Base-by-base conservation (phyloP, 2,888 invertebrate species). In the Drosophila fungiperda region DNA sequence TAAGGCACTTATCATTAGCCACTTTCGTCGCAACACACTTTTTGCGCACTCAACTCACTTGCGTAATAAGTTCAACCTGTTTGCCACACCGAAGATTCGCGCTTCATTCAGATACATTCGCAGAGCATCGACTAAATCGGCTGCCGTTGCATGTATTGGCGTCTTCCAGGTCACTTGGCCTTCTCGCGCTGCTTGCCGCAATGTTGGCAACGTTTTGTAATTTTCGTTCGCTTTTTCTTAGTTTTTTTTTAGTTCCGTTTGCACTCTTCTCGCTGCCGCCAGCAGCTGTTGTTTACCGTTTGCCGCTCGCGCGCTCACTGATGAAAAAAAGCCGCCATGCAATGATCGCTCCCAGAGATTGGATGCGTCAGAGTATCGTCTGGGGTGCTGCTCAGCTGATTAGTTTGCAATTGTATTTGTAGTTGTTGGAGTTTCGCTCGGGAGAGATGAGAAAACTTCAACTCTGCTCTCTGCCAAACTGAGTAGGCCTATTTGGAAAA, bases 221-320 rank as follows among this genome's bases (percentile, higher is more conserved):
- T 76, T 75, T 82, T 77, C 57, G 64, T 61, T 71, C 29, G 42
- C 20, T 23, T 20, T 67, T 66, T 62, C 70, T 74, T 61, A 48
- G 8, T 20, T 26, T 38, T 35, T 50, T 36, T 68, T 66, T 36
- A n/a, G 8, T 45, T 23, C 20, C 8, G 68, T 68, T 70, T 42
- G 60, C 36, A 54, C 29, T 57, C 33, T 52, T 42, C 38, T 68
- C 70, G 74, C 26, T 52, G 59, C 61, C 70, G 59, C 61, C 70
- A 74, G 76, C 84, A 87, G 87, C 79, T 83, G 87, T 79, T 87
- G 89, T 80, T 90, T 83, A 81, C 89, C 83, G 90, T 87, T 83
- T 76, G 88, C 90, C 90, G 80, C 85, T 87, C 85, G 80, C 83
- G 71, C 73, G 74, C 78, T 90, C 80, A 88, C 88, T 88, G 61